phyloP scores from a whole-genome alignment of 2,888 invertebrate species.

The Leptopilina myrica region DNA sequence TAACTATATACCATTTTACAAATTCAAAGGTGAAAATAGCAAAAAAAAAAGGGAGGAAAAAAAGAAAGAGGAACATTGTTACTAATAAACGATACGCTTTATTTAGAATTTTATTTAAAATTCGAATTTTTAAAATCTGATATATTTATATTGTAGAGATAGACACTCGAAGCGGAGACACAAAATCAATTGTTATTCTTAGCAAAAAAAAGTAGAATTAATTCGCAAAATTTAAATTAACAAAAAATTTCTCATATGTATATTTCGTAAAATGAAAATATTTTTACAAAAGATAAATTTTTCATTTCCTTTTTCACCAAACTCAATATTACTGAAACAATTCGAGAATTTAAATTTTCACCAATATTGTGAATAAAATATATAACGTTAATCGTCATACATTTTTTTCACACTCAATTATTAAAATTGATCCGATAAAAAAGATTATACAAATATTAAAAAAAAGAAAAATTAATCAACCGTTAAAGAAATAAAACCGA shows the following conservation, averaged over 20 bases:
- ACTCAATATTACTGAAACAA: not conserved
- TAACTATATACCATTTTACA: constrained; percentile 1
- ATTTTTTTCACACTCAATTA: too few species aligned
- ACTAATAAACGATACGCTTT: not conserved
- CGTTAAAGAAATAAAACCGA: too few species aligned
- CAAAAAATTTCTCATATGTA: not conserved
- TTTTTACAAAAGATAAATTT: not conserved
- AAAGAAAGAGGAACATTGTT: not conserved
- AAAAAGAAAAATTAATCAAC: too few species aligned
- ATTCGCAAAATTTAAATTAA: not conserved
- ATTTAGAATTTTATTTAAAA: not conserved
- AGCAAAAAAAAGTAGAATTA: not conserved
- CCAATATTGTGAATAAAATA: too few species aligned
- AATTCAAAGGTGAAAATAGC: constrained; percentile 15
- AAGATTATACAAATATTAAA: too few species aligned
- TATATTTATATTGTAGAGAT: not conserved
- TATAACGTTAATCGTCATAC: too few species aligned
- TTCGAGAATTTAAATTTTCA: too few species aligned
- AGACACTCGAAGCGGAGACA: not conserved
- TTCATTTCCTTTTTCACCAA: not conserved
- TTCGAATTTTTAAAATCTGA: not conserved
- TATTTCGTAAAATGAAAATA: not conserved
- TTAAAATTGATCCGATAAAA: too few species aligned
- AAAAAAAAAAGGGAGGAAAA: constrained; percentile 9
- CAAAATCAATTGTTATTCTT: not conserved